Evolutionary conservation across 2,113 vertebrate species (phyloP).

Genomic region (Furnarius figulus): DNA sequence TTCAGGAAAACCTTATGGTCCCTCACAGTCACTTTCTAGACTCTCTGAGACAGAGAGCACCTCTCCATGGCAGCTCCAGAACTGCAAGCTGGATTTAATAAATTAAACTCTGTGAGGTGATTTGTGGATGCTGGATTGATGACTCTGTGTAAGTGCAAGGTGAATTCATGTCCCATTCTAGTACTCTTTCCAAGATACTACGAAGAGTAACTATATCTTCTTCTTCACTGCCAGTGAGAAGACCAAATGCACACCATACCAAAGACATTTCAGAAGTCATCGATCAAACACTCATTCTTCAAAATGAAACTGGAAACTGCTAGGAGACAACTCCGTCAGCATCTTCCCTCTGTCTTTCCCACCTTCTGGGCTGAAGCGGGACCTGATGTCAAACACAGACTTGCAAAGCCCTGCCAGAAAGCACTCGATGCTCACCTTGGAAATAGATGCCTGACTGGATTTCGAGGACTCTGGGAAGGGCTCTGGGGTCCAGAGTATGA

Average conservation of each 20-base stretch:
- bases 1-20: background rate
- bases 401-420: background rate
- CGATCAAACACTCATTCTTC: background rate
- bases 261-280: background rate
- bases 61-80: background rate
- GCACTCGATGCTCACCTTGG: slow-evolving; percentile 74
- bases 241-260: background rate
- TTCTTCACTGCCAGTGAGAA: background rate
- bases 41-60: background rate
- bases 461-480: slow-evolving; percentile 83
- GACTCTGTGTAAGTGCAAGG: background rate
- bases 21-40: background rate
- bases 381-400: background rate
- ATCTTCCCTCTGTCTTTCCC: background rate
- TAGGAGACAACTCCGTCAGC: background rate
- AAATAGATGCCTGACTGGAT: slow-evolving; percentile 86
- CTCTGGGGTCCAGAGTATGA: slow-evolving; percentile 75
- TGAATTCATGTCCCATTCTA: background rate
- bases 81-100: background rate
- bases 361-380: accelerated
- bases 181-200: background rate
- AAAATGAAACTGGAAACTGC: background rate
- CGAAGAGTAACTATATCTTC: background rate
- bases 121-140: background rate
- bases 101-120: background rate